These are phyloP conservation scores for Teleopsis dalmanni DNA, from an alignment of 1,140 invertebrate species.

Conservation along the genomic window DNA sequence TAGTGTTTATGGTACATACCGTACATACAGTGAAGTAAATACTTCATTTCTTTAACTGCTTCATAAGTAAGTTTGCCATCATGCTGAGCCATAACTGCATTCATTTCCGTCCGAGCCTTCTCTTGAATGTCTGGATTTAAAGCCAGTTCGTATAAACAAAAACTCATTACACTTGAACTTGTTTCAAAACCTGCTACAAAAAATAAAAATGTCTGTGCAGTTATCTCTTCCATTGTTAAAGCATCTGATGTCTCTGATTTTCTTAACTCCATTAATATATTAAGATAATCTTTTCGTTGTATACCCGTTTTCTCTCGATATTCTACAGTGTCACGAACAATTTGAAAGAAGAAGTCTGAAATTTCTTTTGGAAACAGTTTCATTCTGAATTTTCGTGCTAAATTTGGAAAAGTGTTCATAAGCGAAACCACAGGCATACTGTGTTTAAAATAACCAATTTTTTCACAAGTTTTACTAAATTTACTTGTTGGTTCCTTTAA, in stretches of 20 bases:
- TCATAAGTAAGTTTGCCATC: constrained; percentile 51
- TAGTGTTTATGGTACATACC: constrained; percentile 29
- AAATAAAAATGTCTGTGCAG: constrained; percentile 54
- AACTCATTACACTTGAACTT: constrained; percentile 44
- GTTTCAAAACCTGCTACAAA: constrained; percentile 56
- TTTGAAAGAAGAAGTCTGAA: constrained; percentile 45
- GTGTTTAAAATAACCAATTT: constrained; percentile 23
- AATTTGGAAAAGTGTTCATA: constrained; percentile 19
- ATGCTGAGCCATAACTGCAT: constrained; percentile 43
- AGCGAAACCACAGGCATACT: constrained; percentile 18
- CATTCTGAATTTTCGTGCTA: constrained; percentile 19
- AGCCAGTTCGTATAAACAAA: constrained; percentile 47
- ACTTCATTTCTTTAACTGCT: constrained; percentile 50
- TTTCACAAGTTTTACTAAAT: constrained; percentile 44
- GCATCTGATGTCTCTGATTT: constrained; percentile 26
- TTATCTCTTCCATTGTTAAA: constrained; percentile 33
- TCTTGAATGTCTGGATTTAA: constrained; percentile 45
- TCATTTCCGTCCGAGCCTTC: constrained; percentile 46
- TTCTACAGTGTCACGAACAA: constrained; percentile 45
- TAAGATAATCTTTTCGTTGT: constrained; percentile 23
- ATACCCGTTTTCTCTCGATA: constrained; percentile 46
- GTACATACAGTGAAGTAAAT: constrained; percentile 48
- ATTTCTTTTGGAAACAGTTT: constrained; percentile 43
- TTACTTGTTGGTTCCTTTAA: constrained; percentile 48
- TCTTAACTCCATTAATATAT: constrained; percentile 13